These are phyloP conservation scores for Lasioglossum baleicum DNA, from an alignment of 1,140 invertebrate genomes.

Conservation along the genomic window DNA sequence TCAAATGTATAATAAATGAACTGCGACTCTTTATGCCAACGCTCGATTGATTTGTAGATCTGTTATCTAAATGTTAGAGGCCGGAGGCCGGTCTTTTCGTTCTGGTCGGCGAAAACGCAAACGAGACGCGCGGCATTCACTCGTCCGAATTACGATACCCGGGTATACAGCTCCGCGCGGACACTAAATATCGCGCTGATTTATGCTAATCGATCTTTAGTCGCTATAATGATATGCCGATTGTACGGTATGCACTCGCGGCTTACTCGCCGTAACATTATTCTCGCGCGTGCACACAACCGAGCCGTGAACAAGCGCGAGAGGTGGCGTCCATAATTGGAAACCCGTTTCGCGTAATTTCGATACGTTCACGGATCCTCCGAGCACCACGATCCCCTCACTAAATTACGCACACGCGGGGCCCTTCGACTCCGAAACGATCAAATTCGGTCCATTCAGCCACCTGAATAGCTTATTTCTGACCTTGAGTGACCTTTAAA, in stretches of 20 bases:
- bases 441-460: too few relatives aligned
- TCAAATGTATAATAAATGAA: too few relatives aligned
- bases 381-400: too few relatives aligned
- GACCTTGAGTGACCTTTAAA: too few relatives aligned
- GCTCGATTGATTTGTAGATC: too few relatives aligned
- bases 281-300: not conserved
- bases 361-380: conserved; percentile 52
- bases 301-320: not conserved
- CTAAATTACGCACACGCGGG: too few relatives aligned
- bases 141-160: conserved; percentile 51
- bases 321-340: conserved; percentile 53
- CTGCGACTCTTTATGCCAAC: too few relatives aligned
- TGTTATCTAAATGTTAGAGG: not conserved
- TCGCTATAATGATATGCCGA: conserved; percentile 58
- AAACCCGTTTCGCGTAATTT: conserved; percentile 64
- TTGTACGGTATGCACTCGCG: conserved; percentile 41
- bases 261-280: conserved; percentile 5
- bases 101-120: conserved; percentile 5
- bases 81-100: not conserved
- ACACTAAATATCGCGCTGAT: conserved; percentile 60
- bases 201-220: conserved; percentile 63
- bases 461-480: too few relatives aligned
- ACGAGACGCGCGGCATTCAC: conserved; percentile 15
- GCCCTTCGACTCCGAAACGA: too few relatives aligned
- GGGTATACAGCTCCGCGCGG: conserved; percentile 12